phyloP scores from a whole-genome alignment of 2,888 invertebrate genomes.

The Calameuta pallipes region DNA sequence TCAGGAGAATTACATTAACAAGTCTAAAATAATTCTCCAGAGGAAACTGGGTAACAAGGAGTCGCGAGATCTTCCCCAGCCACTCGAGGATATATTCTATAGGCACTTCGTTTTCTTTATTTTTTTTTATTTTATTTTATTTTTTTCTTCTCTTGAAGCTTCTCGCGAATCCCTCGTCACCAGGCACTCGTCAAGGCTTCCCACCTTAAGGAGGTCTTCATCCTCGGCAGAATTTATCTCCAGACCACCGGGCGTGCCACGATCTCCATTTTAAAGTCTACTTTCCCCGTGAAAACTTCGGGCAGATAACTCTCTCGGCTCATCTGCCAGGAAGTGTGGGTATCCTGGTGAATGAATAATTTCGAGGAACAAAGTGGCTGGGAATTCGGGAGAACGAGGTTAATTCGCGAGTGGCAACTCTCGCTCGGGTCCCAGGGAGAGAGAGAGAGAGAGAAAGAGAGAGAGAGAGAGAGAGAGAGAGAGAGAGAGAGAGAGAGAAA shows the following conservation, averaged over 20 bases:
- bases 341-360: background rate
- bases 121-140: background rate
- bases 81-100: background rate
- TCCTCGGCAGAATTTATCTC: background rate
- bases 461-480: background rate
- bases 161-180: background rate
- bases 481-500: background rate
- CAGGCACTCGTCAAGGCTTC: background rate
- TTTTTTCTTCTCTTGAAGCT: background rate
- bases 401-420: background rate
- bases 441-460: background rate
- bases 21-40: slow-evolving; percentile 43
- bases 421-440: background rate
- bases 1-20: slow-evolving; percentile 47
- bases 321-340: background rate
- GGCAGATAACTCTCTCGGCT: background rate
- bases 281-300: background rate
- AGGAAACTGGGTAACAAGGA: background rate
- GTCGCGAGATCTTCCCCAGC: background rate
- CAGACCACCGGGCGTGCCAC: background rate
- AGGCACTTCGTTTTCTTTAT: slow-evolving; percentile 1
- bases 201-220: background rate
- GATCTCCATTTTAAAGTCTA: background rate
- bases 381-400: background rate
- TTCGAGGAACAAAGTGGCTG: background rate